Evolutionary conservation across 2,888 invertebrate species (phyloP).

Genomic region (Andrena bicolor): DNA sequence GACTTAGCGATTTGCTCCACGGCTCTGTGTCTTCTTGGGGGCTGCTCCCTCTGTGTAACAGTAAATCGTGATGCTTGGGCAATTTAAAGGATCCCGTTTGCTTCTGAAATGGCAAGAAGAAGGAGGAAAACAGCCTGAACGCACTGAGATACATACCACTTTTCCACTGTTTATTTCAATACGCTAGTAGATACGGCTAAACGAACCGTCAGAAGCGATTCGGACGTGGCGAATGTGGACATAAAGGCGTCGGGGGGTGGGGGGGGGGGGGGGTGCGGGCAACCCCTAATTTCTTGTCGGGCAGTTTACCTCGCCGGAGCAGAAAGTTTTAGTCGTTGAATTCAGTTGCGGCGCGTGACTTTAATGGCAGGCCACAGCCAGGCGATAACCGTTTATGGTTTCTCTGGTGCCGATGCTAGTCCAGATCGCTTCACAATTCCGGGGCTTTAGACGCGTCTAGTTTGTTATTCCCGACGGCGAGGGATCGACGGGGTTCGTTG

Average conservation of each 20-base stretch:
- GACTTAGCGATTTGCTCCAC: not conserved
- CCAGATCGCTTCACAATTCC: conserved; percentile 67
- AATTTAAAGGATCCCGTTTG: conserved; percentile 1
- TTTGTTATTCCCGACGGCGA: conserved; percentile 59
- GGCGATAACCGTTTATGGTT: conserved; percentile 64
- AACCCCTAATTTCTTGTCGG: conserved; percentile 64
- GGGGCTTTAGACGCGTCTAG: conserved; percentile 47
- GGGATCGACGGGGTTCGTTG: conserved; percentile 49
- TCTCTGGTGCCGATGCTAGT: conserved; percentile 54
- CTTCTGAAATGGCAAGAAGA: conserved; percentile 19
- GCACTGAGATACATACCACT: not conserved
- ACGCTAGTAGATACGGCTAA: conserved; percentile 6
- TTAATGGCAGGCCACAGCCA: conserved; percentile 60
- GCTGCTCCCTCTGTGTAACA: not conserved
- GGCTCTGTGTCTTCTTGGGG: not conserved
- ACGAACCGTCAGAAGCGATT: conserved; percentile 40
- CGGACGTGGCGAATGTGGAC: not conserved
- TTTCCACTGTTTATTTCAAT: not conserved
- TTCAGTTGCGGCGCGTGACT: conserved; percentile 69
- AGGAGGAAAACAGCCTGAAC: conserved; percentile 13
- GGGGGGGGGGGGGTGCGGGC: not conserved
- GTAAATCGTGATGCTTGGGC: not conserved
- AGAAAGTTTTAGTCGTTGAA: conserved; percentile 70
- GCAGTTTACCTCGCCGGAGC: conserved; percentile 45
- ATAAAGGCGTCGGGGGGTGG: not conserved